Base-by-base conservation (phyloP, 2,888 invertebrate species). In the Tyria jacobaeae region DNA sequence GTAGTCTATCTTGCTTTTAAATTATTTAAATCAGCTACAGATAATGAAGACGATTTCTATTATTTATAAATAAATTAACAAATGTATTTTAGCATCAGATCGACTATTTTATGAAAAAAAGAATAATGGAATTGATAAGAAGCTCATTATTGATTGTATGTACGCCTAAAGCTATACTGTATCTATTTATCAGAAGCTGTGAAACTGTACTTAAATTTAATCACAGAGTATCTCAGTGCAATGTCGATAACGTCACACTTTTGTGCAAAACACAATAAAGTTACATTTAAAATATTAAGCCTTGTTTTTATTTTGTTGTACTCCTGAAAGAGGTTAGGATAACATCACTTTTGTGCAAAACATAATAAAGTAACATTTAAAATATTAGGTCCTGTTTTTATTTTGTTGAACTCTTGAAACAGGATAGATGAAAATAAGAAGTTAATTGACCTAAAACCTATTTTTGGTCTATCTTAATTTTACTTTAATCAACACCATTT, bases 161-260 rank as follows among this genome's bases (percentile, higher is more conserved):
- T 80, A 75, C 74, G 75, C 66, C 63, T 73, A 77, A 76, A 85
- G 80, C 76, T 83, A 79, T 83, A 85, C 75, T 85, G 78, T 89
- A 88, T 87, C 89, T 89, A 90, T 87, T 88, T 87, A 86, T 86
- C 80, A 78, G 80, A 90, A 89, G 92, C 92, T 93, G 92, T 94
- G 92, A 90, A 91, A 86, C 78, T 91, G 93, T 93, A 94, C 93
- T 93, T 94, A 94, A 91, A 87, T 80, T 83, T 88, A 84, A 88
- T 88, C 88, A 88, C 88, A 85, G 88, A 89, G 88, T 90, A 90
- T 91, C 90, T 91, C 90, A 89, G 86, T 90, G 85, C 90, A 87
- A 84, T 88, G 84, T 87, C 87, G 83, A 87, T 89, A 85, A 86
- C 85, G 89, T 89, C 91, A 92, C 91, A 92, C 91, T 90, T 89